These are phyloP conservation scores for Cosmopolites sordidus DNA, from an alignment of 2,888 invertebrate species.

Conservation along the genomic window DNA sequence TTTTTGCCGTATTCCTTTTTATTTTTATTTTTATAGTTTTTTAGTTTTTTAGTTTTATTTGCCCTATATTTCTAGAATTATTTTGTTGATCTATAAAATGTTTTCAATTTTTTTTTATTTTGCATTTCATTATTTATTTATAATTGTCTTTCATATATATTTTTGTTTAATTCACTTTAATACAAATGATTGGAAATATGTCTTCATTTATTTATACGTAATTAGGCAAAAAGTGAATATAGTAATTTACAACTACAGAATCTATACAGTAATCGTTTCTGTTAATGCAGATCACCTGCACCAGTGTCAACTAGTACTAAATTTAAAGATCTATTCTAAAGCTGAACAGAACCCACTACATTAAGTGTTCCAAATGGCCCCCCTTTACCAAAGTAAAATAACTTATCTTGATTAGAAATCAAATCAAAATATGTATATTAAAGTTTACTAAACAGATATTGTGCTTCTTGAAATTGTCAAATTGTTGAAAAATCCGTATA, in stretches of 20 bases:
- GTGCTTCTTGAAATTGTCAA: too few species aligned
- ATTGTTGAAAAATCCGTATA: too few species aligned
- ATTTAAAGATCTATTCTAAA: constrained; percentile 36
- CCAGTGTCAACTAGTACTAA: constrained; percentile 37
- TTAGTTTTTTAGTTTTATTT: background rate
- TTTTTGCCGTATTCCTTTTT: constrained; percentile 12
- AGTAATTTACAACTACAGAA: too few species aligned
- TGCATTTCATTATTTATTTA: constrained; percentile 25
- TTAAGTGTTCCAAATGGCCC: constrained; percentile 42
- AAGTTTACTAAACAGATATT: constrained; percentile 42
- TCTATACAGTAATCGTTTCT: constrained; percentile 31
- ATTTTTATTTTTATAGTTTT: too few species aligned
- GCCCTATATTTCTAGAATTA: constrained; percentile 3
- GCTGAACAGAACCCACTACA: constrained; percentile 42
- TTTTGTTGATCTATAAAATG: constrained; percentile 22
- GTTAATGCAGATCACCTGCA: constrained; percentile 42
- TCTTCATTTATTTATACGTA: too few species aligned
- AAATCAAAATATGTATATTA: constrained; percentile 41
- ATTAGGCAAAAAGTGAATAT: too few species aligned
- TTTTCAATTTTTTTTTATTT: constrained; percentile 22
- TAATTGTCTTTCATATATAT: background rate
- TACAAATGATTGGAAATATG: background rate
- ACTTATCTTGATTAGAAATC: constrained; percentile 39
- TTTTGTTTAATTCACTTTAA: background rate
- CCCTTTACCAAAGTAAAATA: constrained; percentile 41